Evolutionary conservation across 2,888 invertebrate species (phyloP), one percentile per base, ranked within the genome.

Genomic region (Hololepta plana): DNA sequence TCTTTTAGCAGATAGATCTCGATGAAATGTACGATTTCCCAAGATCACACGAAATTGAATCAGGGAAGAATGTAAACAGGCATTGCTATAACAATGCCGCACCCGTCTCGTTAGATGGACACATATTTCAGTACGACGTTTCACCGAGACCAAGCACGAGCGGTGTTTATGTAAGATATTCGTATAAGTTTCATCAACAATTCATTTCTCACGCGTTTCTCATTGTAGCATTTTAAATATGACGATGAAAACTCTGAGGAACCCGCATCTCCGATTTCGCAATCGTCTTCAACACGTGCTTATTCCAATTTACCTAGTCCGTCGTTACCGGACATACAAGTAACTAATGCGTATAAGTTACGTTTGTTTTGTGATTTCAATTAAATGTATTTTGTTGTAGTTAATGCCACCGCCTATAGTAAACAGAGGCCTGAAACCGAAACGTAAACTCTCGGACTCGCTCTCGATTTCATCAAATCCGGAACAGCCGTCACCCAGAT

Each of bases 351-450:
- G 21, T 8, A 7, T 17, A 7, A 17, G 21, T 21, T 8, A 16
- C 8, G 6, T n/a, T 12, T 25, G 7, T 27, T 28, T 28, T 10
- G n/a, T n/a, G n/a, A n/a, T n/a, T n/a, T n/a, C n/a, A n/a, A n/a
- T 24, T 31, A 12, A 9, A 7, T n/a, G 12, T 7, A 15, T 22
- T 27, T 24, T 14, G n/a, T 36, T 26, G 12, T 12, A 41, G 38
- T 30, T 49, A 33, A 46, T 49, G 36, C 49, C 70, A 31, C 77
- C 84, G 20, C 84, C 85, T 8, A 69, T 67, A 16, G 82, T 88
- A 13, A 76, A 87, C 47, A 64, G 87, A 26, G 75, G 73, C 21
- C 56, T 85, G 19, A 87, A 87, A 51, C 87, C 87, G 9, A 64
- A 64, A 8, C 56, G 65, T 27, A 64, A 67, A 39, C 38, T 54